A percentile compares a stretch with the other conserved stretches of the same genome.
phyloP scores from a whole-genome alignment of 2,888 invertebrate genomes.

The Sinhomidia bicolor region DNA sequence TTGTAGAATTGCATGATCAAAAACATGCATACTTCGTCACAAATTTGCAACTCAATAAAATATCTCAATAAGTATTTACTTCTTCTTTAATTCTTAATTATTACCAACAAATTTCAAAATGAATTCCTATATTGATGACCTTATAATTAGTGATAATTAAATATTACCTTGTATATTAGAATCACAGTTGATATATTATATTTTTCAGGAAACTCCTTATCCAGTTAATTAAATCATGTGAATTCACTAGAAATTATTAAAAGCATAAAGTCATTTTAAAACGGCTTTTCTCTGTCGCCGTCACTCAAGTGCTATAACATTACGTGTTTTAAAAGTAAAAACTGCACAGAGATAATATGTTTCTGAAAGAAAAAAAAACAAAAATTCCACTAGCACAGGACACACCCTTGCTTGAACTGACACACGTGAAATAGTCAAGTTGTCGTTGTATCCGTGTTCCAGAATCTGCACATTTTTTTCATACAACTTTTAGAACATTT shows the following conservation, averaged over 20 bases:
- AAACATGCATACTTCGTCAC: background rate
- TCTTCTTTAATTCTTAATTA: no score
- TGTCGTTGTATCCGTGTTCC: slow-evolving; percentile 9
- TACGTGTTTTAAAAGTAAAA: background rate
- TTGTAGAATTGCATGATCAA: no score
- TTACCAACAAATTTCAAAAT: no score
- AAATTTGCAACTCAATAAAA: no score
- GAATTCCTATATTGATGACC: no score
- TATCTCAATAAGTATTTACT: no score
- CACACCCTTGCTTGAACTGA: slow-evolving; percentile 13
- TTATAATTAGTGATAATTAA: no score
- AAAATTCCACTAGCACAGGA: background rate
- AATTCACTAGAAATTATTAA: background rate
- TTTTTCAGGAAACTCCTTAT: background rate
- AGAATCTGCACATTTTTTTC: slow-evolving; percentile 8
- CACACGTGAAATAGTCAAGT: background rate
- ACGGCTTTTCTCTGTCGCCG: background rate
- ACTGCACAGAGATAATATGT: background rate
- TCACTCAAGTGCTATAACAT: no score
- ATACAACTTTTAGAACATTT: background rate
- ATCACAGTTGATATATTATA: slow-evolving; percentile 3
- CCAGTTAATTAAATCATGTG: background rate
- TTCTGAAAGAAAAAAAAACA: background rate
- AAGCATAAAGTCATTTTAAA: slow-evolving; percentile 41
- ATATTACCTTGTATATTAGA: slow-evolving; percentile 22